phyloP scores from a whole-genome alignment of 2,797 vertebrate genomes.

The Bufotes viridis region DNA sequence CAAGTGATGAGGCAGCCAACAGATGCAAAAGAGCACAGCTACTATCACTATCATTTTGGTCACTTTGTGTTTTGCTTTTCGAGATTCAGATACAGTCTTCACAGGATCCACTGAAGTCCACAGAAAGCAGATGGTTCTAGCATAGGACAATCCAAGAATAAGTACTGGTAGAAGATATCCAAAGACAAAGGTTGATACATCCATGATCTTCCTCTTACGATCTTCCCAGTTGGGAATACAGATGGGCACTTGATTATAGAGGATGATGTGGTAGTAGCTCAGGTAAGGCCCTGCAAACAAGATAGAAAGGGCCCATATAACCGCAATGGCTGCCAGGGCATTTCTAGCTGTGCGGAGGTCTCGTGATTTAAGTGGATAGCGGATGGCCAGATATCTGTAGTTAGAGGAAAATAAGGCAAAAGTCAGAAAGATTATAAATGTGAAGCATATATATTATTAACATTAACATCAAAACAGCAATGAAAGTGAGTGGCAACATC shows the following conservation, averaged over 20 bases:
- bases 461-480: neutral
- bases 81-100: slow-evolving; percentile 73
- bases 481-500: neutral
- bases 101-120: slow-evolving; percentile 79
- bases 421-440: neutral
- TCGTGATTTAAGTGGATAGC: slow-evolving; percentile 77
- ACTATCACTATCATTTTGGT: slow-evolving; percentile 80
- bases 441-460: neutral
- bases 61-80: slow-evolving; percentile 75
- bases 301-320: slow-evolving; percentile 75
- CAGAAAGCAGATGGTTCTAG: slow-evolving; percentile 76
- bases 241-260: slow-evolving; percentile 73
- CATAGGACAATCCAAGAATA: slow-evolving; percentile 76
- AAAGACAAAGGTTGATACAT: slow-evolving; percentile 77
- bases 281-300: slow-evolving; percentile 78
- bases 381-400: slow-evolving; percentile 78
- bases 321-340: slow-evolving; percentile 72
- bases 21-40: slow-evolving; percentile 78
- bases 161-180: slow-evolving; percentile 77
- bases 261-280: slow-evolving; percentile 79
- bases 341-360: slow-evolving; percentile 75
- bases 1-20: slow-evolving; percentile 80
- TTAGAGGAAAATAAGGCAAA: neutral
- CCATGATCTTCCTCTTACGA: slow-evolving; percentile 75
- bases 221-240: slow-evolving; percentile 79